These are phyloP conservation scores for Papilio polyxenes DNA, from an alignment of 1,140 invertebrate species.

Conservation along the genomic window DNA sequence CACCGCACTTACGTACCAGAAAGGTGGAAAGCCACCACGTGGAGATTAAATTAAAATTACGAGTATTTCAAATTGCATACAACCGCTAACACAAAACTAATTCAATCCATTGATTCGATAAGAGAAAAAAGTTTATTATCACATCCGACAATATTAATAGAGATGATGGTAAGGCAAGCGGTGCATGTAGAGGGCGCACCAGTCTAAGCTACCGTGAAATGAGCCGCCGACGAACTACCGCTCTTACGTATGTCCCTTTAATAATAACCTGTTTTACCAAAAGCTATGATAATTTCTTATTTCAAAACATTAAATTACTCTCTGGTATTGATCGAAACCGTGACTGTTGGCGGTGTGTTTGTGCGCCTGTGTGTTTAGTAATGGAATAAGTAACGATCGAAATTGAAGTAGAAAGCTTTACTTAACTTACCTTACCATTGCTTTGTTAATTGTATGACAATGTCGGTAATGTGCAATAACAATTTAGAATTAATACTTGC, in stretches of 20 bases:
- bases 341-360: not conserved
- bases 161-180: slow-evolving; percentile 29
- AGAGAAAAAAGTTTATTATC: slow-evolving; percentile 22
- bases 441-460: not conserved
- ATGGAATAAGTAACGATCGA: not conserved
- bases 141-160: slow-evolving; percentile 3
- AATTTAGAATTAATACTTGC: not conserved
- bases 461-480: not conserved
- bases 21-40: slow-evolving; percentile 18
- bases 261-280: slow-evolving; percentile 59
- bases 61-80: slow-evolving; percentile 20
- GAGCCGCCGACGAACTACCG: slow-evolving; percentile 58
- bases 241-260: slow-evolving; percentile 64
- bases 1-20: slow-evolving; percentile 58
- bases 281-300: slow-evolving; percentile 44
- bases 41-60: slow-evolving; percentile 22
- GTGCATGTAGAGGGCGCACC: not conserved
- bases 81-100: slow-evolving; percentile 19
- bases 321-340: slow-evolving; percentile 19
- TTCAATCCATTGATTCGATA: not conserved
- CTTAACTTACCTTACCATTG: not conserved
- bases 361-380: not conserved
- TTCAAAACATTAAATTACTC: slow-evolving; percentile 43
- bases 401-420: slow-evolving; percentile 2
- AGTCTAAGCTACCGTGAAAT: slow-evolving; percentile 68